Evolutionary conservation across 1,140 invertebrate genomes (phyloP), one percentile per base, ranked within the genome.

Genomic region (Drosophila ohnishii): DNA sequence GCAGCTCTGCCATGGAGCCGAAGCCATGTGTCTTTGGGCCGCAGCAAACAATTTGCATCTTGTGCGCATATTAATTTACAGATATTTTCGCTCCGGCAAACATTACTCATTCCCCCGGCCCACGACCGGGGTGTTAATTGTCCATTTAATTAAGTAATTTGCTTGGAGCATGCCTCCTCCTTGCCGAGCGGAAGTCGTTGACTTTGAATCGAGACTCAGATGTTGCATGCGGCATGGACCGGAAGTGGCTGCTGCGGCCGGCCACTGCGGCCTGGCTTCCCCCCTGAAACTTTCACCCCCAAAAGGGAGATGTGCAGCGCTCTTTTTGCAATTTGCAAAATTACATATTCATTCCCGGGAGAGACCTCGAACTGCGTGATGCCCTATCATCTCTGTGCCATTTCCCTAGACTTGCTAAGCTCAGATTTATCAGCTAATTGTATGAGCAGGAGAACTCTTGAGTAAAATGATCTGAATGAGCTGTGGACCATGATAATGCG

Each of bases 91-190:
- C 77, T 88, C 77, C 75, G 88, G 80, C 74, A 39, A 78, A 84
- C 84, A 88, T 88, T 89, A 84, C 58, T 88, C 80, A 88, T 66
- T 69, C 72, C 40, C 48, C 25, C 25, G n/a, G 16, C 13, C 14
- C 11, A n/a, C 67, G 34, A n/a, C 64, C 73, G 72, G 76, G 86
- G 86, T 89, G 86, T 89, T 89, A 89, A 89, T 89, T 89, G 86
- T 75, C 81, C 86, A 90, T 89, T 89, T 89, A 90, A 89, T 89
- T 90, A 89, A 89, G 81, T 90, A 89, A 89, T 89, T 89, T 86
- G 85, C 82, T 88, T 76, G 64, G 51, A 22, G 67, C 51, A 37
- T 37, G 78, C 45, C 60, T 59, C 40, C 71, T 44, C 47, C 50
- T 73, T 35, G 53, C 50, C 55, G 70, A 74, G 60, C 86, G 86